These are phyloP conservation scores for Sebastes variabilis DNA, from an alignment of 2,797 vertebrate genomes.

Conservation along the genomic window DNA sequence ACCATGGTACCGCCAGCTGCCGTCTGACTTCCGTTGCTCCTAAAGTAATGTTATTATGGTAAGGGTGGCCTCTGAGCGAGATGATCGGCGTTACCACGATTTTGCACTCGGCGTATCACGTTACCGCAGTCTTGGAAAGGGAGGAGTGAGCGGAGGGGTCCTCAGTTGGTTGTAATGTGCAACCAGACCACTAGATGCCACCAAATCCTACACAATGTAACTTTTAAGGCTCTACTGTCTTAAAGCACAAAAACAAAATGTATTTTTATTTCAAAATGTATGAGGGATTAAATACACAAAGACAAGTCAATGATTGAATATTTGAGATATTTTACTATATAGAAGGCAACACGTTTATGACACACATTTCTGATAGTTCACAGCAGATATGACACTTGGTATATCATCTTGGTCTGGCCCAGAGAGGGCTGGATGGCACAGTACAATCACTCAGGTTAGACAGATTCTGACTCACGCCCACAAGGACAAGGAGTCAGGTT, in stretches of 20 bases:
- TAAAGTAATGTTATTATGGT: too few relatives aligned
- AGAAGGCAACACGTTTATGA: slow-evolving; percentile 46
- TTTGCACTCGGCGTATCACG: too few relatives aligned
- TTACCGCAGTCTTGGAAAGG: too few relatives aligned
- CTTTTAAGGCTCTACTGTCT: neutral
- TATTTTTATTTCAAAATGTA: neutral
- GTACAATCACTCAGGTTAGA: slow-evolving; percentile 26
- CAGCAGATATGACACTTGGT: slow-evolving; percentile 24
- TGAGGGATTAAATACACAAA: neutral
- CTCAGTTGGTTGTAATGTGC: too few relatives aligned
- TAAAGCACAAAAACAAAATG: neutral
- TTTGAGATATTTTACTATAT: slow-evolving; percentile 47
- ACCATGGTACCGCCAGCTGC: too few relatives aligned
- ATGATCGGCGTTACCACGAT: too few relatives aligned
- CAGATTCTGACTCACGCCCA: neutral
- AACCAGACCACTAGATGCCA: too few relatives aligned
- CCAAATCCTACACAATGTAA: too few relatives aligned
- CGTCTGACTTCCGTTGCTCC: too few relatives aligned
- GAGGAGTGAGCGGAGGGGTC: too few relatives aligned
- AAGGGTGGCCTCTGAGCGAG: too few relatives aligned
- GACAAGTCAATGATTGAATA: neutral
- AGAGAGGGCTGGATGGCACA: slow-evolving; percentile 20
- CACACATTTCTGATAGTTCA: slow-evolving; percentile 29
- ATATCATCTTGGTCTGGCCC: slow-evolving; percentile 1
- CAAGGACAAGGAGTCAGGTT: neutral